These are phyloP conservation scores for Rutilus rutilus DNA, from an alignment of 2,113 vertebrate genomes.

Conservation along the genomic window DNA sequence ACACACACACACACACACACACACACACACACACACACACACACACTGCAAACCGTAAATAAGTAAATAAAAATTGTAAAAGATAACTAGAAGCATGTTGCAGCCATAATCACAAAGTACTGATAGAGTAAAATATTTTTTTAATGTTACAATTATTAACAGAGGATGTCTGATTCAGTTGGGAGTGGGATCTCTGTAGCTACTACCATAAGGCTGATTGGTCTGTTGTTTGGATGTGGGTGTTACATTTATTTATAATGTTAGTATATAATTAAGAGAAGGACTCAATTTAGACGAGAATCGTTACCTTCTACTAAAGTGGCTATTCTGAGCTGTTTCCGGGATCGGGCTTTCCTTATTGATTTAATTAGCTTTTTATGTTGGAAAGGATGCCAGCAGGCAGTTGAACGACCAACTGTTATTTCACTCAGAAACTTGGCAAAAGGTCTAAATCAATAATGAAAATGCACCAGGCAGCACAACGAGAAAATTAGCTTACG, in stretches of 20 bases:
- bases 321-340: not conserved
- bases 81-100: not conserved
- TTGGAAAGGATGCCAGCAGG: slow-evolving; percentile 20
- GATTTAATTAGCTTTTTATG: slow-evolving; percentile 17
- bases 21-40: too few relatives aligned
- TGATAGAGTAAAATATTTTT: not conserved
- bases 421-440: slow-evolving; percentile 19
- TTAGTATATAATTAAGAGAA: not conserved
- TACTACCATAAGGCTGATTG: not conserved
- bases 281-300: not conserved
- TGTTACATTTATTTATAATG: not conserved
- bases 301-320: not conserved
- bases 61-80: not conserved
- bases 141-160: not conserved
- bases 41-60: not conserved
- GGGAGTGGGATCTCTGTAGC: not conserved
- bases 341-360: not conserved
- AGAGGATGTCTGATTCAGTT: not conserved
- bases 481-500: not conserved
- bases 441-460: slow-evolving; percentile 30
- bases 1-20: too few relatives aligned
- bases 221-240: not conserved
- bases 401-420: not conserved
- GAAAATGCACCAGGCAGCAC: slow-evolving; percentile 15
- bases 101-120: not conserved